Evolutionary conservation across 92 coral and sea anemone genomes (phyloP).

Genomic region (Meandrina meandrites): DNA sequence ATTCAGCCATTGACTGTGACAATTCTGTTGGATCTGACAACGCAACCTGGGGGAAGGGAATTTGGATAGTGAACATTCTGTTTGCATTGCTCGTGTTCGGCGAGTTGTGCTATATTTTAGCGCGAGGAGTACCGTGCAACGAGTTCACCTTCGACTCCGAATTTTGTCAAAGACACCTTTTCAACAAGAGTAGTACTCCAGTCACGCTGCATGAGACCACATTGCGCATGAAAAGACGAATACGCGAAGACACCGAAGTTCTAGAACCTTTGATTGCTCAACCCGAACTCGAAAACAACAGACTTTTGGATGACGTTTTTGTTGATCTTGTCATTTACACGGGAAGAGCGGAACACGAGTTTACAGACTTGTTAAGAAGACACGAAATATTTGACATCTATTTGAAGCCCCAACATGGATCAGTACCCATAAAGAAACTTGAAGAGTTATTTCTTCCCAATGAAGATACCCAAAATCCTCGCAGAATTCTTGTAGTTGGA

Average conservation of each 20-base stretch:
- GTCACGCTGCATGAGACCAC: background rate
- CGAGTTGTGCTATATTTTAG: slow-evolving; percentile 26
- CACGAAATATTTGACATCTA: slow-evolving; percentile 48
- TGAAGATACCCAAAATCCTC: slow-evolving; percentile 39
- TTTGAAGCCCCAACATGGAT: slow-evolving; percentile 26
- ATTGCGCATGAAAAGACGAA: background rate
- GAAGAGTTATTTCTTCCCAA: slow-evolving; percentile 48
- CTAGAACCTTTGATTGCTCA: slow-evolving; percentile 38
- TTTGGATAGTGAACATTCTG: slow-evolving; percentile 13
- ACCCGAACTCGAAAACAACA: background rate
- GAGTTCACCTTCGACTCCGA: slow-evolving; percentile 34
- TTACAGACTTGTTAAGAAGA: slow-evolving; percentile 3
- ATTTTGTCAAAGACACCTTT: slow-evolving; percentile 41
- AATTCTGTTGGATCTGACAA: slow-evolving; percentile 47
- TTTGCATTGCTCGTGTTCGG: slow-evolving; percentile 24
- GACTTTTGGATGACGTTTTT: slow-evolving; percentile 42
- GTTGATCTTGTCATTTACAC: slow-evolving; percentile 56
- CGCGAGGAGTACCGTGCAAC: background rate
- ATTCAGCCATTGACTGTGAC: slow-evolving; percentile 22
- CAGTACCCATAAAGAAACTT: slow-evolving; percentile 18
- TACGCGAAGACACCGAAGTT: background rate
- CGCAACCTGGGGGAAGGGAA: slow-evolving; percentile 12
- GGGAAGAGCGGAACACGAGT: slow-evolving; percentile 45
- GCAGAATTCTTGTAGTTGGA: slow-evolving; percentile 49
- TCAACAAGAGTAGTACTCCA: slow-evolving; percentile 15